Base-by-base conservation (phyloP, 2,888 invertebrate genomes). In the Oegoconia quadripuncta region DNA sequence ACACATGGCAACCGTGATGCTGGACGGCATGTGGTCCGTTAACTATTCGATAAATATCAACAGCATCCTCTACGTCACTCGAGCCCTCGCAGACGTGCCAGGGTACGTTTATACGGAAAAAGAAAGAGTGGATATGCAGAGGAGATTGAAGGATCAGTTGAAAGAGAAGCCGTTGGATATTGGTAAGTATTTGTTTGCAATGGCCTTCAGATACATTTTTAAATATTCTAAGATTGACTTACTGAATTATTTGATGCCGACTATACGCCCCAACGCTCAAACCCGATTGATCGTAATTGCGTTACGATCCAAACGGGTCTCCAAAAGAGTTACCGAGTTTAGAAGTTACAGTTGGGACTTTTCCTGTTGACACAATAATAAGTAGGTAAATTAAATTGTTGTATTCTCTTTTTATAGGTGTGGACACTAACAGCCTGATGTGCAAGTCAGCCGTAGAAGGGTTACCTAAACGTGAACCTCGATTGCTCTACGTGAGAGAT, bases 1-100 rank as follows among this genome's bases (percentile, higher is more conserved):
- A 34, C 74, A 89, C 49, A 91, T 94, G 91, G 83, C 92, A 0
- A 70, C 79, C 0, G 89, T 90, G 1, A 76, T 95, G 59, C 64
- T 94, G 1, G 83, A 91, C 33, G 94, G 94, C 0, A 73, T 95
- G 63, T 92, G 92, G 91, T 89, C 88, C 3, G 76, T 93, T 28
- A 91, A 92, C 65, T 92, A 93, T 22, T 76, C 93, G 0, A 77
- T 92, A 4, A 82, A 90, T 26, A 39, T 59, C 0, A 68, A 74
- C 0, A 70, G 71, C 1, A 90, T 90, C 57, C 60, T 91, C 9
- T 90, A 88, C 56, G 89, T 88, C 52, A 89, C 90, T 4, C 78
- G 65, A 15, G 68, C 89, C 17, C 50, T 93, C 34, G 88, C 90
- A 0, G 88, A 88, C 14, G 88, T 91, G 1, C 86, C 88, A 3